Conservation (phyloP, 37 sponge, comb jelly and placozoan genomes). For the Halichondria panicea region DNA sequence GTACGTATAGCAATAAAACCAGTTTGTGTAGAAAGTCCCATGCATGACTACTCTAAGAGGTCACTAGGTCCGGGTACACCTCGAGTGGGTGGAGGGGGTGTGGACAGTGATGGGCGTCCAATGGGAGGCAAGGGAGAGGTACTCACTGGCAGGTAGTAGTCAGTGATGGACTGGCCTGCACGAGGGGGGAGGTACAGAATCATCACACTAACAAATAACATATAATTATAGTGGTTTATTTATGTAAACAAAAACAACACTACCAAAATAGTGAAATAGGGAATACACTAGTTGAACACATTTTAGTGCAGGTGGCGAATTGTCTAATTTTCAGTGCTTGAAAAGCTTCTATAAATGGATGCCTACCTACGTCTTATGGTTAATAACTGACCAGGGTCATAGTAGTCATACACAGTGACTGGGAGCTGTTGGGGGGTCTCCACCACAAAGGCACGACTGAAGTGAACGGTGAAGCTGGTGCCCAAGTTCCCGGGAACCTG, state of each 20-base stretch:
- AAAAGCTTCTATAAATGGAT: too few relatives aligned
- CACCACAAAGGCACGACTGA: slow-evolving; percentile 20
- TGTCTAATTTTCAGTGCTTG: too few relatives aligned
- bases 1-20: too few relatives aligned
- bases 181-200: not conserved
- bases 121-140: slow-evolving; percentile 3
- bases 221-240: not conserved
- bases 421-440: slow-evolving; percentile 38
- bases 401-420: slow-evolving; percentile 66
- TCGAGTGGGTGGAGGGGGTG: too few relatives aligned
- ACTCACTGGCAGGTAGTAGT: slow-evolving; percentile 5
- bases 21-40: too few relatives aligned
- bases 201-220: not conserved
- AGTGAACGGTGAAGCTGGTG: slow-evolving; percentile 8
- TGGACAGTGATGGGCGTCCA: not conserved
- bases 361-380: too few relatives aligned
- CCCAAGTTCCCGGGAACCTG: not conserved
- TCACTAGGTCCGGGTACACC: too few relatives aligned
- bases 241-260: not conserved
- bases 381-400: slow-evolving; percentile 66
- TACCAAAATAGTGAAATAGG: too few relatives aligned
- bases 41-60: too few relatives aligned
- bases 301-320: too few relatives aligned
- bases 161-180: slow-evolving; percentile 17
- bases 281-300: too few relatives aligned